Evolutionary conservation across 2,797 vertebrate species (phyloP), one percentile per base, ranked within the genome.

Genomic region (Limosa lapponica): DNA sequence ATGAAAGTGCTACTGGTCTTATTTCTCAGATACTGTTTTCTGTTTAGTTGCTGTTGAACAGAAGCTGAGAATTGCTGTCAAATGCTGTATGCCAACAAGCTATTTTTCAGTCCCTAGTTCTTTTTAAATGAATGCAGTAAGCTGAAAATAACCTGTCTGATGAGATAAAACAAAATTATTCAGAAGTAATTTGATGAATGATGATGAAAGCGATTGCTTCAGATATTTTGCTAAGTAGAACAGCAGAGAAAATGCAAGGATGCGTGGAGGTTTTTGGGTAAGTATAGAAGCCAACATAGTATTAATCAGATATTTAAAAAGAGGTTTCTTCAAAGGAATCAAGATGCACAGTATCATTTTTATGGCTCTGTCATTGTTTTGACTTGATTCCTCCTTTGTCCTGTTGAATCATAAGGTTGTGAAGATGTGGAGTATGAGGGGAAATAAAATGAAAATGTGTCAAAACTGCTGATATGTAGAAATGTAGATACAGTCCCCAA

Each of bases 61-160:
- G 82, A 89, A 95, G 70, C 72, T 78, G 62, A 86, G 91, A 79
- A 36, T 78, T 0, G 0, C 65, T 93, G 72, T 93, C 88, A 88
- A 62, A 58, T 66, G 32, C 80, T 89, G 32, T 59, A n/a, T 87
- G 89, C 48, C 86, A 91, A 52, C 34, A 67, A 89, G 66, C 54
- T 93, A 49, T 72, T 93, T 91, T 89, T 95, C 51, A 75, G 37
- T 65, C 61, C 27, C n/a, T 65, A 13, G 28, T 83, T 89, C 36
- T 83, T 91, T 82, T 75, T 61, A 96, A 95, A 86, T 79, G 30
- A 93, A 62, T 70, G 43, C 87, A 79, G 66, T 81, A 90, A 91
- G 66, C 62, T 94, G 85, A 95, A 96, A 91, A 94, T 94, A 94
- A 86, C 75, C 75, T 80, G n/a, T 92, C 79, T 96, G 82, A 83